phyloP scores from a whole-genome alignment of 2,113 vertebrate species.

The Trinectes maculatus region DNA sequence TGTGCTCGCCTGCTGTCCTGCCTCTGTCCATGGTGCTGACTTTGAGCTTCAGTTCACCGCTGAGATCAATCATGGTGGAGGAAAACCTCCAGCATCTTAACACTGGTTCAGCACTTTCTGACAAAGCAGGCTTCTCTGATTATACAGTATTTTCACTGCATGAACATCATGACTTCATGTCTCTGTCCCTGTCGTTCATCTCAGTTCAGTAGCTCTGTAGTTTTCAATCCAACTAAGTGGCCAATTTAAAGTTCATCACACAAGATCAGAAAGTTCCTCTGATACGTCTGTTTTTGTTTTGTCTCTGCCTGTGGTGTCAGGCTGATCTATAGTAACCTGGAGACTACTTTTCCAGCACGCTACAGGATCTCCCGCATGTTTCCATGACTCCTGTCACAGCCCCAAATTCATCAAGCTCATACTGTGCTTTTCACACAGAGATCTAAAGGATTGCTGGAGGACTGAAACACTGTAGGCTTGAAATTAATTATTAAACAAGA shows the following conservation, averaged over 20 bases:
- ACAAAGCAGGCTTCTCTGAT: not conserved
- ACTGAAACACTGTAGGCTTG: slow-evolving; percentile 14
- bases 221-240: not conserved
- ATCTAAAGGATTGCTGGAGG: slow-evolving; percentile 19
- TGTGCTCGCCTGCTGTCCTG: not conserved
- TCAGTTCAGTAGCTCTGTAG: not conserved
- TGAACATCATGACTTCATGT: not conserved
- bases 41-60: too few species aligned
- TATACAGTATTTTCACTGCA: not conserved
- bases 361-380: not conserved
- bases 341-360: too few species aligned
- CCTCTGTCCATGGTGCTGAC: slow-evolving; percentile 3
- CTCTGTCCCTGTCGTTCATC: not conserved
- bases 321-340: too few species aligned
- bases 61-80: too few species aligned
- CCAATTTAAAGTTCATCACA: too few species aligned
- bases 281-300: too few species aligned
- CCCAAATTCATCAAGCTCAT: not conserved
- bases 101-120: too few species aligned
- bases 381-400: not conserved
- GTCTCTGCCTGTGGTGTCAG: too few species aligned
- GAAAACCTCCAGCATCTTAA: too few species aligned
- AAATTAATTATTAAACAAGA: slow-evolving; percentile 36
- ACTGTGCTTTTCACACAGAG: slow-evolving; percentile 9
- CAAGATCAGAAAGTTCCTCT: too few species aligned